phyloP scores from a whole-genome alignment of 2,797 vertebrate genomes.

The Coregonus ussuriensis region DNA sequence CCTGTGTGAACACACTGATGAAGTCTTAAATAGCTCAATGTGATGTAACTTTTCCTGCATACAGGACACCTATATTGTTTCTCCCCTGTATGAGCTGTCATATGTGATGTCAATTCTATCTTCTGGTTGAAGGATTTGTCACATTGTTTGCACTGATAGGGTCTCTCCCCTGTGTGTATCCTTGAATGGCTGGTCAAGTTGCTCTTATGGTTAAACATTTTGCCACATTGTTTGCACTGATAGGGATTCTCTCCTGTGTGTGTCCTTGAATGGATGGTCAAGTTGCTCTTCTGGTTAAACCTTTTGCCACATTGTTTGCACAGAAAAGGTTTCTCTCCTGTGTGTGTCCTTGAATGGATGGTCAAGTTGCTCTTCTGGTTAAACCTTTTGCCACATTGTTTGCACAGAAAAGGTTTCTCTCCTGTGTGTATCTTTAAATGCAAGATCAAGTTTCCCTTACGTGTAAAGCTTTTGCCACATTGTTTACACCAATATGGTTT shows the following conservation, averaged over 20 bases:
- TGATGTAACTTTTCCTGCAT: background rate
- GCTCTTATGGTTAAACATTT: background rate
- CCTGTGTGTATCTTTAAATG: too few species aligned
- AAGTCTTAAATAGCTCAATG: background rate
- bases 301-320: background rate
- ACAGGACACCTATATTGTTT: background rate
- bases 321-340: background rate
- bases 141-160: background rate
- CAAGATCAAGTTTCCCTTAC: too few species aligned
- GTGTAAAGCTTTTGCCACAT: too few species aligned
- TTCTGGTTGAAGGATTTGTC: background rate
- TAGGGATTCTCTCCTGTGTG: background rate
- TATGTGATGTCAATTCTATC: background rate
- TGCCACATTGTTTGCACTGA: background rate
- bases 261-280: background rate
- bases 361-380: background rate
- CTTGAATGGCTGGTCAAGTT: background rate
- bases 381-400: background rate
- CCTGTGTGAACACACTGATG: background rate
- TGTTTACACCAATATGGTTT: too few species aligned
- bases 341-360: background rate
- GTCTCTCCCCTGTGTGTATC: background rate
- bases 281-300: background rate
- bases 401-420: constrained; percentile 1
- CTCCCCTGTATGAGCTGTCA: background rate